Conservation (phyloP, 2,797 vertebrate species). For the Streptopelia turtur region DNA sequence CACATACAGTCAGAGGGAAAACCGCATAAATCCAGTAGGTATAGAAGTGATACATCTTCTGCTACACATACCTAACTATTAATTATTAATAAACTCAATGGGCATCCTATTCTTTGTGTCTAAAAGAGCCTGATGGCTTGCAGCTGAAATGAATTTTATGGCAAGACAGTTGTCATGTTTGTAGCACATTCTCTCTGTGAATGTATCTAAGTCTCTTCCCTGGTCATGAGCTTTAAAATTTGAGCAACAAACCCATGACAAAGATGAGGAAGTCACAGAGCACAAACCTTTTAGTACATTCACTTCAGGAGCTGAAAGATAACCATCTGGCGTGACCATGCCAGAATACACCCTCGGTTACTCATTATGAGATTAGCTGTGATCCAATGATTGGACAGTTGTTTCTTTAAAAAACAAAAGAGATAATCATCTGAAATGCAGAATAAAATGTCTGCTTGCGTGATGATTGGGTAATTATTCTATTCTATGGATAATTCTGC, state of each 20-base stretch:
- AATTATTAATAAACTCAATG: not conserved
- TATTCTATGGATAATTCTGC: not conserved
- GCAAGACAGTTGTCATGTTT: not conserved
- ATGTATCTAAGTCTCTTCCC: not conserved
- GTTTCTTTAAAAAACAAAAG: not conserved
- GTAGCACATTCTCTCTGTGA: not conserved
- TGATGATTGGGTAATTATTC: not conserved
- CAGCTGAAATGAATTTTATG: not conserved
- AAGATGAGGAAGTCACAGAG: not conserved
- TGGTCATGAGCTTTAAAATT: not conserved
- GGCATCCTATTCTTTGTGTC: not conserved
- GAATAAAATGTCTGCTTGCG: not conserved
- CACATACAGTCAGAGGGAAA: not conserved
- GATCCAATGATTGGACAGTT: not conserved
- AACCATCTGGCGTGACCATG: not conserved
- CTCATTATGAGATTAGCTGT: not conserved
- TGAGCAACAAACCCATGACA: not conserved
- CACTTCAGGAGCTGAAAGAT: not conserved
- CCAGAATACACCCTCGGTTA: not conserved
- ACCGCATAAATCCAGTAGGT: constrained; percentile 30
- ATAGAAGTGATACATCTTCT: not conserved
- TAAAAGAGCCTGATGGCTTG: not conserved
- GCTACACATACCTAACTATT: not conserved
- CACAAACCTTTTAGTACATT: not conserved
- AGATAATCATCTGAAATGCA: not conserved